Evolutionary conservation across 2,797 vertebrate genomes (phyloP).

Genomic region (Enteromius unitaeniatus): DNA sequence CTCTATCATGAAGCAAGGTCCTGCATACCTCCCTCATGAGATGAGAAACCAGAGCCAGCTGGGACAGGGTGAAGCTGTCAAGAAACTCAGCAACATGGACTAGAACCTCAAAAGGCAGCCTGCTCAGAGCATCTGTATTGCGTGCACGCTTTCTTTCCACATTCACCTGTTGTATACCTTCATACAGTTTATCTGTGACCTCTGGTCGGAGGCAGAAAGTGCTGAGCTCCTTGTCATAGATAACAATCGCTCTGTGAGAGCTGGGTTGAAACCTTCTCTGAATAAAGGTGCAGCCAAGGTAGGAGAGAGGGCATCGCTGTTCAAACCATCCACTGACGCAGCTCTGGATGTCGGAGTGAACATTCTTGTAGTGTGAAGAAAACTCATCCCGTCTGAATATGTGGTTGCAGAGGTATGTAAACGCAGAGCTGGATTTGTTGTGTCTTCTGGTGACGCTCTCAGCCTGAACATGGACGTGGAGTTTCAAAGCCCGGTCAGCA

Average conservation of each 20-base stretch:
- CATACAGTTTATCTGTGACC: slow-evolving; percentile 72
- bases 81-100: slow-evolving; percentile 90
- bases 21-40: slow-evolving; percentile 92
- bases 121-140: slow-evolving; percentile 79
- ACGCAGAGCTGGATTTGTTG: slow-evolving; percentile 91
- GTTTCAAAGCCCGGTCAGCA: slow-evolving; percentile 69
- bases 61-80: slow-evolving; percentile 92
- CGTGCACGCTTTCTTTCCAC: slow-evolving; percentile 62
- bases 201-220: slow-evolving; percentile 83
- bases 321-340: slow-evolving; percentile 91
- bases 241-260: slow-evolving; percentile 81
- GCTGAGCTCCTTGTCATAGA: slow-evolving; percentile 77
- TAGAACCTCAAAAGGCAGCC: slow-evolving; percentile 88
- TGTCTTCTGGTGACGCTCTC: slow-evolving; percentile 90
- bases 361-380: slow-evolving; percentile 89
- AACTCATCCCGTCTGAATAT: slow-evolving; percentile 91
- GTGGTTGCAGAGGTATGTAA: slow-evolving; percentile 90
- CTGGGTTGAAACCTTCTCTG: slow-evolving; percentile 86
- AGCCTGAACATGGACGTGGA: slow-evolving; percentile 88
- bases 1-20: slow-evolving; percentile 88
- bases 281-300: slow-evolving; percentile 91
- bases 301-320: slow-evolving; percentile 90
- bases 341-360: slow-evolving; percentile 91
- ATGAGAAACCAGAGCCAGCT: slow-evolving; percentile 90
- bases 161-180: slow-evolving; percentile 64